Base-by-base conservation (phyloP, 2,797 vertebrate genomes). In the Onychomys leucogaster region DNA sequence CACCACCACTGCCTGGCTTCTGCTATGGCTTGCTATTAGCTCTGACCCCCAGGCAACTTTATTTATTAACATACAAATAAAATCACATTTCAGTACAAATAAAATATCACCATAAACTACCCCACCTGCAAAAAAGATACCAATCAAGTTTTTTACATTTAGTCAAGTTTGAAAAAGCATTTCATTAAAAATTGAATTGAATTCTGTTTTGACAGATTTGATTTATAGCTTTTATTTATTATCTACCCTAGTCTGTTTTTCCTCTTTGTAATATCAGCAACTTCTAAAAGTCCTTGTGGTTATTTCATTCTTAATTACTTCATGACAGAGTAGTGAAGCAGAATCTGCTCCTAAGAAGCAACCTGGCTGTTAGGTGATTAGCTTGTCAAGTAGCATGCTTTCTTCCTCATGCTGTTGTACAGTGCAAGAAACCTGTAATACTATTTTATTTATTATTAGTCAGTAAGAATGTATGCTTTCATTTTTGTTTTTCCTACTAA, bases 161-260 rank as follows among this genome's bases (percentile, higher is more conserved):
- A 23, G 46, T 80, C 94, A 25, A 85, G 69, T 14, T 25, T 29
- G 41, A 59, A 90, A 83, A 59, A 80, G 78, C 2, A 37, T 90
- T 75, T 34, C 55, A 91, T 96, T 96, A 71, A 88, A 80, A 71
- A 89, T 93, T 94, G 77, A 89, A 84, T 93, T 95, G 92, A 90
- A 73, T 65, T 65, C 76, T 67, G 41, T 94, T 52, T 96, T 96
- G 89, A 96, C 92, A 96, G n/a, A 96, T 91, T 96, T 91, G 90
- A 97, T 94, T 93, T 90, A 93, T 97, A 93, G 61, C 46, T 96
- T 94, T 78, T 95, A 73, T 92, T 97, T 95, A 89, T 96, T 85
- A 43, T 86, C 85, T 94, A 46, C 75, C 85, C 4, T 10, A 93
- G 34, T 94, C 89, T 97, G 61, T 78, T 94, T 94, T 96, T 97